Base-by-base conservation (phyloP, 2,888 invertebrate species). In the Erebia palarica region DNA sequence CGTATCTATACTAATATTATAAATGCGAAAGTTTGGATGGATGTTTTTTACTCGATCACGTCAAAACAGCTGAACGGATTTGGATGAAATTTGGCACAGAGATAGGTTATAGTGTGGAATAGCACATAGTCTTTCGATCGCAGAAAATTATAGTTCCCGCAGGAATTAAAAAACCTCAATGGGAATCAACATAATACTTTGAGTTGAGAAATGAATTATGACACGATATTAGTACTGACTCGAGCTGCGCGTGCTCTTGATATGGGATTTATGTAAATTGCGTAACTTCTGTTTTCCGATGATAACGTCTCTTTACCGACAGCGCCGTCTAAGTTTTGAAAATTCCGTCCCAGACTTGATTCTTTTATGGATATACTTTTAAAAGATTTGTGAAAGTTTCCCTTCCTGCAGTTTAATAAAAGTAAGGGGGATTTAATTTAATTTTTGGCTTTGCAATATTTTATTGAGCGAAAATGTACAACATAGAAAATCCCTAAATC, bases 191-290 rank as follows among this genome's bases (percentile, higher is more conserved):
- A 49, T 49, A 47, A 21, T 63, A 21, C 49, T 49, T 49, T 21
- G 13, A 4, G 49, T 18, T 9, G 14, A 27, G 49, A 63, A 47
- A 49, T 63, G 21, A 49, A 18, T 61, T 61, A 61, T 13, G 49
- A 63, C 10, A 49, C 14, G 63, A 63, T 49, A 63, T 63, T 63
- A 63, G 49, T 49, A 47, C 21, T 14, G 63, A 21, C 63, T 49
- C 14, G 47, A 49, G 63, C 21, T 63, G 47, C 47, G 61, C 61
- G 44, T 49, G 49, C 63, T 61, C 63, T 49, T 63, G 21, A 63
- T 63, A 63, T 49, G 63, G 63, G 49, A 63, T 63, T 63, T 63
- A 63, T 63, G 63, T 63, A 63, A 63, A 63, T 65, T 53, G 65
- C 49, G 65, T 65, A 49, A 65, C 65, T 65, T 65, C 65, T 65